Percentiles rank a stretch among this genome's conserved stretches.
Evolutionary conservation across 2,113 vertebrate genomes (phyloP).

Genomic region (Daubentonia madagascariensis): DNA sequence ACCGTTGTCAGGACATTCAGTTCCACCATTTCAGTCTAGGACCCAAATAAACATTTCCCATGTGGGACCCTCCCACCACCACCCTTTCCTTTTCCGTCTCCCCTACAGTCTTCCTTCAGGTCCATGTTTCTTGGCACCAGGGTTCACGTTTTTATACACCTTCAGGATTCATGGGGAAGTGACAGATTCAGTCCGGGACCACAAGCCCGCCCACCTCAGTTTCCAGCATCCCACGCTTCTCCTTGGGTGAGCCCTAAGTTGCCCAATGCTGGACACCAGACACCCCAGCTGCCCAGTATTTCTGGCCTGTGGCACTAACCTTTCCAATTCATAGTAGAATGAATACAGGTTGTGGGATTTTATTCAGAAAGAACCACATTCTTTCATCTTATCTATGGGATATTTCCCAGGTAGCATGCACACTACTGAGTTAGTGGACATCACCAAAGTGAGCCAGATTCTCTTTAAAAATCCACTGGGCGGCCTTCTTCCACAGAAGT

Average conservation of each 20-base stretch:
- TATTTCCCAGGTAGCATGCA: not conserved
- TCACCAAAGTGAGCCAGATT: not conserved
- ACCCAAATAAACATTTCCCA: not conserved
- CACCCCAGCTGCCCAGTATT: not conserved
- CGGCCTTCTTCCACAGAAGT: not conserved
- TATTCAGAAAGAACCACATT: not conserved
- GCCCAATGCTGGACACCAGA: fast-evolving
- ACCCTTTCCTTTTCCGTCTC: not conserved
- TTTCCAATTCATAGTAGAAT: not conserved
- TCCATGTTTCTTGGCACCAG: not conserved
- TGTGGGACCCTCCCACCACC: not conserved
- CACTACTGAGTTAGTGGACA: not conserved
- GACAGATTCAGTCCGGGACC: not conserved
- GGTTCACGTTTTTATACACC: not conserved
- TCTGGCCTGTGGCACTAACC: not conserved
- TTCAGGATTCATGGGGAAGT: not conserved
- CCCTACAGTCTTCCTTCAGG: not conserved
- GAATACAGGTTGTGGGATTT: not conserved
- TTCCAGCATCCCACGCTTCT: not conserved
- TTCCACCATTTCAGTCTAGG: not conserved
- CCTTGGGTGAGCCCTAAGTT: not conserved
- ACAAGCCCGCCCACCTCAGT: not conserved
- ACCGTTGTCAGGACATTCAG: not conserved
- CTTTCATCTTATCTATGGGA: not conserved
- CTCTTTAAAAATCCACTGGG: not conserved